Conservation (phyloP, 1,140 invertebrate species). For the Solen grandis region DNA sequence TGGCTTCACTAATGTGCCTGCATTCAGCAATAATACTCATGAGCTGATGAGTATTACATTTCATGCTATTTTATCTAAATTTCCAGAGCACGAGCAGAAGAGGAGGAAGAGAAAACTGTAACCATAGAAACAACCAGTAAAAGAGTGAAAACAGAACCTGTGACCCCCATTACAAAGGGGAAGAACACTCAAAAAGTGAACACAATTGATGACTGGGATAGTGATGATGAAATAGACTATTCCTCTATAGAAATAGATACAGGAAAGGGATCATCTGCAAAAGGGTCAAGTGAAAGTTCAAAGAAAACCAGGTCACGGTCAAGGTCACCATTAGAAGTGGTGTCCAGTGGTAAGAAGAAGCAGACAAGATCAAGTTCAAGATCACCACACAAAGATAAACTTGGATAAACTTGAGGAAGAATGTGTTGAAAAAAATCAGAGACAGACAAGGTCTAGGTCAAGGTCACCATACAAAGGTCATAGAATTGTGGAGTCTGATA, state of each 20-base stretch:
- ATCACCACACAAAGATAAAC: neutral
- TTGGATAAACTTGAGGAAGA: neutral
- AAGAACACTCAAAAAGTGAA: neutral
- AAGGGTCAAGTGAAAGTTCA: neutral
- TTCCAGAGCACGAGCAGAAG: no score
- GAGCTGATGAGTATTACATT: no score
- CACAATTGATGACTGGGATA: conserved; percentile 20
- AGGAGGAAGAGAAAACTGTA: neutral
- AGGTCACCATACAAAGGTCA: no score
- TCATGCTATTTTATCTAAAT: no score
- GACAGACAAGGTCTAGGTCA: neutral
- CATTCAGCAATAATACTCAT: no score
- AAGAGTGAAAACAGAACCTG: conserved; percentile 29
- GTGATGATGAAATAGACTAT: conserved; percentile 39
- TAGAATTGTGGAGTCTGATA: no score
- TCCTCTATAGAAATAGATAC: conserved; percentile 9
- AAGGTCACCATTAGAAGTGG: conserved; percentile 25
- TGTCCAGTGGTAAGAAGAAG: neutral
- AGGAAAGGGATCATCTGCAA: neutral
- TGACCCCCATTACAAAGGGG: conserved; percentile 10
- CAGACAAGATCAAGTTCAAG: conserved; percentile 6
- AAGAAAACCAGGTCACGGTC: conserved; percentile 37
- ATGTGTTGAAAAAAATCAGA: no score
- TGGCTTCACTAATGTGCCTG: no score
- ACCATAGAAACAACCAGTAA: conserved; percentile 10